A percentile compares a stretch with the other conserved stretches of the same genome.
phyloP scores from a whole-genome alignment of 2,113 vertebrate species.

The Oncorhynchus tshawytscha region DNA sequence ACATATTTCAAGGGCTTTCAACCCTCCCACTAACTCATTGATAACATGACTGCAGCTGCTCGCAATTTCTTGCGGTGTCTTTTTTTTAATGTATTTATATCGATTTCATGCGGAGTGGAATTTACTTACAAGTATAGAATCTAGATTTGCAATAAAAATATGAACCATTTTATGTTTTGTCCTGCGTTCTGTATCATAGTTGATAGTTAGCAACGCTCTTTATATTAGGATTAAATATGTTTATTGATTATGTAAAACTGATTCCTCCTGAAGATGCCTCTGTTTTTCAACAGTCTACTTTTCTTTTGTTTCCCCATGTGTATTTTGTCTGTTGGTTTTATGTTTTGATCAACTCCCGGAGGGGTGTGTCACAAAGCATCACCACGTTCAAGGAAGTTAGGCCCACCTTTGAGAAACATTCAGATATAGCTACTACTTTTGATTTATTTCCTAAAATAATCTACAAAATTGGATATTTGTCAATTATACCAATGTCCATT shows the following conservation, averaged over 20 bases:
- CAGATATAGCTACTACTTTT: too few species aligned
- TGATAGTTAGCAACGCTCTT: conserved; percentile 6
- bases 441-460: too few species aligned
- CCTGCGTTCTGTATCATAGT: conserved; percentile 39
- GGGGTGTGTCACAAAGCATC: too few species aligned
- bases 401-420: too few species aligned
- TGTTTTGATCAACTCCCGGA: background rate
- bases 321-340: background rate
- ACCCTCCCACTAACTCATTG: conserved; percentile 9
- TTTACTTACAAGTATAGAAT: conserved; percentile 65
- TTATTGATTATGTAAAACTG: background rate
- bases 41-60: conserved; percentile 36
- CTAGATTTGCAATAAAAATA: conserved; percentile 72
- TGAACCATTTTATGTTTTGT: conserved; percentile 55
- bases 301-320: conserved; percentile 1
- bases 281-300: background rate
- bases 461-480: too few species aligned
- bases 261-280: conserved; percentile 7
- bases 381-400: too few species aligned
- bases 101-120: conserved; percentile 72
- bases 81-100: conserved; percentile 71
- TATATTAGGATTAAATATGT: conserved; percentile 16
- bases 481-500: too few species aligned
- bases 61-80: conserved; percentile 36
- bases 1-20: conserved; percentile 6